Percentiles rank a stretch among this genome's conserved stretches.
phyloP scores from a whole-genome alignment of 2,888 invertebrate genomes.

The Netelia inedita region DNA sequence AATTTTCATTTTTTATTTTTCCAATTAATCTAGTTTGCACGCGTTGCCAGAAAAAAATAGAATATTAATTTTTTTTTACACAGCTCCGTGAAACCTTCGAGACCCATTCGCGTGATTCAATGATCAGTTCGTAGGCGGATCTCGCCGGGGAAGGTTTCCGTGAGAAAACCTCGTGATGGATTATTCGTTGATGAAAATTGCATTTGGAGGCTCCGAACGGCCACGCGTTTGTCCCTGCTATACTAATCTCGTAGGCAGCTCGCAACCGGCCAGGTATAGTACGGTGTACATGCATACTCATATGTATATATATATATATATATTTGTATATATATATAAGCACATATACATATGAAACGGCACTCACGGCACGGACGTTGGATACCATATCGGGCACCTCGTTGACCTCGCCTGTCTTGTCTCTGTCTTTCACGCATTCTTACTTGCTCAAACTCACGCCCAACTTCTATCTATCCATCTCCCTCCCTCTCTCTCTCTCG shows the following conservation, averaged over 20 bases:
- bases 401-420: conserved; percentile 84
- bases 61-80: neutral
- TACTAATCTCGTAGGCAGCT: conserved; percentile 65
- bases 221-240: conserved; percentile 68
- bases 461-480: conserved; percentile 62
- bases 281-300: conserved; percentile 17
- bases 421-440: conserved; percentile 77
- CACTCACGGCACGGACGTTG: conserved; percentile 81
- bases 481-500: conserved; percentile 73
- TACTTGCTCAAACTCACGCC: conserved; percentile 53
- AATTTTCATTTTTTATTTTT: too few relatives aligned
- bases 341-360: conserved; percentile 73
- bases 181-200: conserved; percentile 63
- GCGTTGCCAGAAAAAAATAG: too few relatives aligned
- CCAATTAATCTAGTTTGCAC: too few relatives aligned
- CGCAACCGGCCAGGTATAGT: conserved; percentile 51
- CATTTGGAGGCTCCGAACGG: conserved; percentile 70
- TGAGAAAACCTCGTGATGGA: conserved; percentile 18
- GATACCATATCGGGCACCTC: conserved; percentile 85
- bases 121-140: conserved; percentile 17
- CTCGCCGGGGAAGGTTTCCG: neutral
- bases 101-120: conserved; percentile 15
- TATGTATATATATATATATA: conserved; percentile 1
- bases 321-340: neutral
- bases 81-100: neutral